Evolutionary conservation across 2,888 invertebrate species (phyloP), one percentile per base, ranked within the genome.

Genomic region (Bombyx huttoni): DNA sequence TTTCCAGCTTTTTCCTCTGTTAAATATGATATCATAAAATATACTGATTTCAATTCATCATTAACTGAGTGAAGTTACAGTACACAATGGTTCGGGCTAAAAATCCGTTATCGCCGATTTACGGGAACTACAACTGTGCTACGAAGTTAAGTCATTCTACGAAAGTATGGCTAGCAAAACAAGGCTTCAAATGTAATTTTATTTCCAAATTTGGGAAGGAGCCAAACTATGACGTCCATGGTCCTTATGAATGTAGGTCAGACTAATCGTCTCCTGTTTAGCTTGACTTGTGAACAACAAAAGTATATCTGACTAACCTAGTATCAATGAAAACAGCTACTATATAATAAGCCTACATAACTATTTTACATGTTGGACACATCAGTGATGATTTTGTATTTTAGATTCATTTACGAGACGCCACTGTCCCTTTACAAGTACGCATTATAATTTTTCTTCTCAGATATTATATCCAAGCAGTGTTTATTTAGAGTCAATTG

Each of bases 191-290:
- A 8, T 33, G 46, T 50, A 33, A 33, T 50, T 46, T 50, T 40
- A 64, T 69, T 69, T 65, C 68, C 64, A 72, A 75, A 77, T 70
- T 81, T 84, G 83, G 81, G 70, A 72, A 70, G 68, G 61, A 59
- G 76, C 83, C 83, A 83, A 83, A 72, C 58, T 59, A 64, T 79
- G 78, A 77, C 81, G 77, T 79, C 73, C 66, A 56, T 61, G 59
- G 66, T 73, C 65, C 64, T 64, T 52, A 66, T 61, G 61, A 72
- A 83, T 78, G 72, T 85, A 78, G 85, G 83, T 82, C 85, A 79
- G 58, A 75, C 72, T 3, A 1, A 10, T 40, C 9, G 8, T 8
- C 12, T 40, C 12, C 40, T 10, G 7, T 74, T 74, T 75, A 68
- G 70, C 40, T 10, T 40, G 40, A 40, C 12, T 40, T 12, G 2